Evolutionary conservation across 92 coral and sea anemone species (phyloP), one percentile per base, ranked within the genome.

Genomic region (Pocillopora grandis): DNA sequence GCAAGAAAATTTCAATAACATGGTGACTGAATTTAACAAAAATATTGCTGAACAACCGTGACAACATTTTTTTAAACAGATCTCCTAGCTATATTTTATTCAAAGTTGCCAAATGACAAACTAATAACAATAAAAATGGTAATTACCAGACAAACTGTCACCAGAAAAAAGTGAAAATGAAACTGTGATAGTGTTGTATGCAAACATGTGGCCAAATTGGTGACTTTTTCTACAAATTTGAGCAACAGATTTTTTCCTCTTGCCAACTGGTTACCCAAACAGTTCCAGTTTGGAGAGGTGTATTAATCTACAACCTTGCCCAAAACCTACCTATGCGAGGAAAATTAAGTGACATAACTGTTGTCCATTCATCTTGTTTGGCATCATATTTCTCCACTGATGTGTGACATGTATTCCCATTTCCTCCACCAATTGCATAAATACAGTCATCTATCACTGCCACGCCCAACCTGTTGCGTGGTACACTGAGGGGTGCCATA

Each of bases 341-440:
- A 63, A 19, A 4, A 21, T 63, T 63, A 42, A 93, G 80, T 35
- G 96, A 87, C 62, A 87, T 87, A 59, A 90, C 87, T 35, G 72
- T 88, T 31, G 76, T 85, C 96, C 96, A 93, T 18, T 82, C 31
- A 57, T 90, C 92, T 21, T 85, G 94, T n/a, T 82, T 86, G 18
- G 94, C 89, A 68, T 88, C 91, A 71, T 90, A 90, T 35, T 82
- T 42, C 66, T 93, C 96, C 6, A 90, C 92, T 64, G 91, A 88
- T 58, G 78, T 85, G 75, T 88, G 89, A 68, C 27, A 78, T 37
- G 89, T 12, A 69, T 79, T 88, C 49, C 98, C 95, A 87, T 85
- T 90, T 31, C 92, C 91, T 76, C 98, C 98, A 23, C 98, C 98
- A 33, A 93, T 62, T 6, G 98, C 98, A 76, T 91, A 93, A 52